Evolutionary conservation across 2,888 invertebrate genomes (phyloP), one percentile per base, ranked within the genome.

Genomic region (Dioctria rufipes): DNA sequence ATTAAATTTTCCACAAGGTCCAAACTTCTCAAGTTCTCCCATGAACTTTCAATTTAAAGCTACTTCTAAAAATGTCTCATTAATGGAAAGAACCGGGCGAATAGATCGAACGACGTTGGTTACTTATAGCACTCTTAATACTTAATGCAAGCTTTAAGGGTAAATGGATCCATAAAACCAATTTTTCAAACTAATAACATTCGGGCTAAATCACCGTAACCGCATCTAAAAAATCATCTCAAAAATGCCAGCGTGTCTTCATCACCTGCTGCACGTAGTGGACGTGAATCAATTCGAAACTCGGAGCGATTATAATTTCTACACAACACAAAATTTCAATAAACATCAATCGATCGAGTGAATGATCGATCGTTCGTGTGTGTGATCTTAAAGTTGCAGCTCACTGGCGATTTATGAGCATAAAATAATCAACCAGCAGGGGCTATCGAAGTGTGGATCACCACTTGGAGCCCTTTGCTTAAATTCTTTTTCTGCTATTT

Each of bases 371-470:
- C 65, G 65, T 78, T 66, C 54, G 66, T 66, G 49, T 66, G 65
- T 78, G 65, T 78, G 78, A 78, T 63, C 63, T 65, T 58, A 51
- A 49, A 65, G 40, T 66, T 54, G 66, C 66, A 78, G 65, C 66
- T 78, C 78, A 78, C 65, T 78, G 63, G 66, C 78, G 51, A 78
- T 66, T 78, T 78, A 66, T 78, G 78, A 66, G 51, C 78, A 78
- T 63, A 78, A 78, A 78, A 78, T 78, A 66, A 78, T 78, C 63
- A 66, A 66, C 43, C 78, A 78, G 78, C 78, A 54, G 25, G 25
- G 54, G 78, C 78, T 78, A 78, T 78, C 51, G 78, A 66, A 78
- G 78, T 78, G 78, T 66, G 78, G 78, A 78, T 78, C 78, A 78
- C 65, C 54, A 40, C 42, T 66, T 51, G 51, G 51, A 49, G 51